Evolutionary conservation across 2,888 invertebrate genomes (phyloP).

Genomic region (Volucella bombylans): DNA sequence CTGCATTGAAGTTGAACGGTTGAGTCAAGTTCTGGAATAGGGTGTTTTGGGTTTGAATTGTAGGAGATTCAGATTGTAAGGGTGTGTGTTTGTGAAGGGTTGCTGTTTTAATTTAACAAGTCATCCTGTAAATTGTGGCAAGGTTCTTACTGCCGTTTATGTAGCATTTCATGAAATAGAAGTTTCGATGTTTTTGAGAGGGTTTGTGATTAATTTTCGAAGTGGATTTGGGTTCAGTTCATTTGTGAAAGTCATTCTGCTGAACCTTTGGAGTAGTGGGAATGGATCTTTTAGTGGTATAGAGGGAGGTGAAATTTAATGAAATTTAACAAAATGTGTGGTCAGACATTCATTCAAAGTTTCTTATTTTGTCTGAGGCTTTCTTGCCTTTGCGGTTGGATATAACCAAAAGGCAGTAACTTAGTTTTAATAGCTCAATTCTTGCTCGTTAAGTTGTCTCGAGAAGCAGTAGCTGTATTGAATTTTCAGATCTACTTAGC

Average conservation of each 20-base stretch:
- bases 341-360: no score
- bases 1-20: constrained; percentile 43
- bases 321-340: no score
- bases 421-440: no score
- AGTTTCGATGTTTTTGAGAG: neutral
- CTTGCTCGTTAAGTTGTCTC: no score
- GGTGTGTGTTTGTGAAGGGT: neutral
- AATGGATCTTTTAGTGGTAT: no score
- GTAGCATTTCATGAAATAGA: neutral
- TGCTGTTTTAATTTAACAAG: constrained; percentile 34
- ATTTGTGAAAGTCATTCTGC: constrained; percentile 21
- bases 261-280: neutral
- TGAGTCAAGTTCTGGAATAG: neutral
- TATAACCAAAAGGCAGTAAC: no score
- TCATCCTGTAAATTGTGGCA: constrained; percentile 51
- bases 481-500: no score
- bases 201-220: constrained; percentile 12
- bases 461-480: no score
- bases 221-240: constrained; percentile 14
- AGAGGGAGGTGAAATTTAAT: no score
- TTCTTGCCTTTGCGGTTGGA: no score
- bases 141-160: neutral
- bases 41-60: neutral
- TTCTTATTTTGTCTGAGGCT: no score
- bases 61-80: no score